Base-by-base conservation (phyloP, 2,888 invertebrate species). In the Carabus problematicus region DNA sequence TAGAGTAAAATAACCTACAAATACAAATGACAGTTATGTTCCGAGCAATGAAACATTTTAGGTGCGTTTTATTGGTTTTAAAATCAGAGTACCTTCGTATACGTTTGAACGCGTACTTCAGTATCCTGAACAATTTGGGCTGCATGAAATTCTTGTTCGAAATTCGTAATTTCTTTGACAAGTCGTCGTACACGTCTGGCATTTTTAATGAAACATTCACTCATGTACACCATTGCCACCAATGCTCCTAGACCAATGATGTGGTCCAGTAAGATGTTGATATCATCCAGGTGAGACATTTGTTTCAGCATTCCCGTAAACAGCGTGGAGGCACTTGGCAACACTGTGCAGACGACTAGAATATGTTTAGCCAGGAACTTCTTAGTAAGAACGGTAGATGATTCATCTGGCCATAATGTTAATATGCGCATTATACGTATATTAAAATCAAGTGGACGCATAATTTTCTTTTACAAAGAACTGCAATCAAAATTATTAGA, bases 141-240 rank as follows among this genome's bases (percentile, higher is more conserved):
- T 8, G 59, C 59, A 18, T 16, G 1, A 52, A 49, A 67, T 40
- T 18, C 16, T 8, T 42, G 29, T 6, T 45, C 56, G 42, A 67
- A 41, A 29, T 9, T 41, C 0, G 47, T 16, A 7, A 67, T 49
- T 39, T 60, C 59, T 11, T 59, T 41, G 4, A 41, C 52, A 8
- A 67, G 18, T 4, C 9, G 39, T 18, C 59, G 47, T 1, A 59
- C 18, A 8, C 14, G 19, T n/a, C 56, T n/a, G 4, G 56, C 58
- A 49, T 67, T 67, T n/a, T 39, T 45, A 14, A 67, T 59, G 41
- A 67, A 60, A 59, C 67, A 67, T 41, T 67, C 59, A 8, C 59
- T 40, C 67, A 59, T 67, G 42, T 67, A 67, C 12, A 49, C 29
- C 41, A 16, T 40, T 1, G 67, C 67, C 8, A 52, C 42, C n/a